phyloP scores from a whole-genome alignment of 2,888 invertebrate genomes.

The Actias luna region DNA sequence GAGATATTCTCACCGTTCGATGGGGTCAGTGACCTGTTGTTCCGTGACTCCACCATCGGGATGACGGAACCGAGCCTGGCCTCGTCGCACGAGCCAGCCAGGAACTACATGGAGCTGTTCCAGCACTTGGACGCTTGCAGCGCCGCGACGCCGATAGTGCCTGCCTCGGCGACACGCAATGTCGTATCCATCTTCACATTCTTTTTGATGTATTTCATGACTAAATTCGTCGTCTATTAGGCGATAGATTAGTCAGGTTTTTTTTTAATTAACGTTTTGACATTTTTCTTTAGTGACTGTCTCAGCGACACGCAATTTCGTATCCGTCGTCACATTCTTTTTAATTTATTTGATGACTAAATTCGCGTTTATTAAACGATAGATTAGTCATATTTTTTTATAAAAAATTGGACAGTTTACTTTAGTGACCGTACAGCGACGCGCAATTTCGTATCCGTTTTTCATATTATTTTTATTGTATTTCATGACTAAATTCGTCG shows the following conservation, averaged over 20 bases:
- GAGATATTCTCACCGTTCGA: slow-evolving; percentile 83
- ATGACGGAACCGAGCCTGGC: slow-evolving; percentile 66
- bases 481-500: slow-evolving; percentile 43
- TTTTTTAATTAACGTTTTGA: too few species aligned
- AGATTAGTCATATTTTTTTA: too few species aligned
- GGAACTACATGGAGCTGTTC: slow-evolving; percentile 82
- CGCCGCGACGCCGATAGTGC: slow-evolving; percentile 34
- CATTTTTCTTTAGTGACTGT: slow-evolving; percentile 37
- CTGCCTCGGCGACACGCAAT: slow-evolving; percentile 39
- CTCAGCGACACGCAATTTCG: slow-evolving; percentile 36
- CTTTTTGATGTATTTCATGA: slow-evolving; percentile 43
- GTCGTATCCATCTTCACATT: slow-evolving; percentile 52
- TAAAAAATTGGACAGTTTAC: too few species aligned
- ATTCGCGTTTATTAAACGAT: too few species aligned
- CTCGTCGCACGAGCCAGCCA: slow-evolving; percentile 61
- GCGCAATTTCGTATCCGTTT: slow-evolving; percentile 48
- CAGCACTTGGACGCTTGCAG: slow-evolving; percentile 64
- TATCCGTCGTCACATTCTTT: too few species aligned
- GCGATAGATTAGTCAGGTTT: neutral
- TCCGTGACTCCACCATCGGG: slow-evolving; percentile 83
- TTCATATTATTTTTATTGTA: slow-evolving; percentile 47
- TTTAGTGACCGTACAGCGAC: too few species aligned
- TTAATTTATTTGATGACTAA: too few species aligned
- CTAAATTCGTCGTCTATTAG: slow-evolving; percentile 35
- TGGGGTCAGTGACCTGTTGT: slow-evolving; percentile 77